Evolutionary conservation across 2,797 vertebrate genomes (phyloP).

Genomic region (Xerus rutilus): DNA sequence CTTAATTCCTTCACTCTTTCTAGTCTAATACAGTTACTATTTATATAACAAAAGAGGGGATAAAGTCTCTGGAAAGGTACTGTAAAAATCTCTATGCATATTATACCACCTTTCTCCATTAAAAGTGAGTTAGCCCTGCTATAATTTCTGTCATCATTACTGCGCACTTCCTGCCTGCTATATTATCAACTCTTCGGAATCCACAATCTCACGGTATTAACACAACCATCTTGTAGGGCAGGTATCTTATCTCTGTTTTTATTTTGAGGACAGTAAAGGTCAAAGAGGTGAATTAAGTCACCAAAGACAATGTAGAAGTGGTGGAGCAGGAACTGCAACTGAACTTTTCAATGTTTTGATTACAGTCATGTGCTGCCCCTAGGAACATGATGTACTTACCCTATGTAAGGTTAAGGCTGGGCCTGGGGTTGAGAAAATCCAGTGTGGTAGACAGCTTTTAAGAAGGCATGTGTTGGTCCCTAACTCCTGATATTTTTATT

Average conservation of each 20-base stretch:
- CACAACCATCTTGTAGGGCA: background rate
- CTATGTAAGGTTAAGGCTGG: background rate
- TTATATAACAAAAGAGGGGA: background rate
- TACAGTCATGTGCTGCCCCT: background rate
- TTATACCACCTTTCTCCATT: background rate
- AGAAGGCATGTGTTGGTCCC: background rate
- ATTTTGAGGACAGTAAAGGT: background rate
- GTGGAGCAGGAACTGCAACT: background rate
- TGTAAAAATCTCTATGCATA: background rate
- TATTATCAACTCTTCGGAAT: background rate
- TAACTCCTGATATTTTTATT: background rate
- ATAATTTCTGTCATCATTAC: background rate
- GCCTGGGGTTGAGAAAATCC: background rate
- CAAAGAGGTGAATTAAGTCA: constrained; percentile 13
- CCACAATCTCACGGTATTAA: background rate
- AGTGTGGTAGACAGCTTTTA: constrained; percentile 15
- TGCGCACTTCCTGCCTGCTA: background rate
- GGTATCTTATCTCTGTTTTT: background rate
- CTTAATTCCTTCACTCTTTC: background rate
- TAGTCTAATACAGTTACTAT: background rate
- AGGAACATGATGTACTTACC: background rate
- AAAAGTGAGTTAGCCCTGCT: background rate
- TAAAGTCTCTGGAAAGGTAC: background rate
- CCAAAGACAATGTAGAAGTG: background rate
- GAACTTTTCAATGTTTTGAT: constrained; percentile 18